Base-by-base conservation (phyloP, 2,888 invertebrate species). In the Eurois occulta region DNA sequence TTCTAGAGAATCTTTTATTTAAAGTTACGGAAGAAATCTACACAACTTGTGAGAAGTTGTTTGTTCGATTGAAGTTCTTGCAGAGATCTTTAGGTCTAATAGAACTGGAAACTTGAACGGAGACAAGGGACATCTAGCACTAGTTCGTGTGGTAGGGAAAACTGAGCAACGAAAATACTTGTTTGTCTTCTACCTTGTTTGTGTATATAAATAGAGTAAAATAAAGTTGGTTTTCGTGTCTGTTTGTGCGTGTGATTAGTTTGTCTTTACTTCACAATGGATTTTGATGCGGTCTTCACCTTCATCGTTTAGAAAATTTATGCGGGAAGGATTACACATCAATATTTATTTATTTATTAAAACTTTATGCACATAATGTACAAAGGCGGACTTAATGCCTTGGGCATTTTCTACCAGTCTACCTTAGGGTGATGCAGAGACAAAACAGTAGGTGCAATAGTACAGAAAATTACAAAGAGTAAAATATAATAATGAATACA, bases 31-130 rank as follows among this genome's bases (percentile, higher is more conserved):
- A 78, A 69, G 52, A 66, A 75, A 72, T 74, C 73, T 66, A 68
- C 78, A 62, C 58, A 72, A 83, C 46, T 86, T 68, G 67, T n/a
- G 55, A 67, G 74, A 28, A 76, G 32, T 82, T 76, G 62, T 82
- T 75, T 75, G 68, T 86, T 60, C 73, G 35, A 67, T 78, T 76
- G 72, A 85, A 82, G 60, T 82, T 85, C 72, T 72, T 70, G 10
- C 13, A 58, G 24, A 70, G 66, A 32, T 81, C 73, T 72, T 75
- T 75, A 75, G 64, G 64, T 69, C 65, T 82, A 67, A 75, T 75
- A 67, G 52, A 81, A 75, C 48, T 81, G 73, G n/a, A 35, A 78
- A 74, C 65, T 78, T 48, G 35, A n/a, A 46, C 8, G 73, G 41
- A 35, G 48, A 74, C 24, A 60, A 43, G 35, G 60, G 1, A 41